phyloP scores from a whole-genome alignment of 2,113 vertebrate species.

The Phalacrocorax carbo region DNA sequence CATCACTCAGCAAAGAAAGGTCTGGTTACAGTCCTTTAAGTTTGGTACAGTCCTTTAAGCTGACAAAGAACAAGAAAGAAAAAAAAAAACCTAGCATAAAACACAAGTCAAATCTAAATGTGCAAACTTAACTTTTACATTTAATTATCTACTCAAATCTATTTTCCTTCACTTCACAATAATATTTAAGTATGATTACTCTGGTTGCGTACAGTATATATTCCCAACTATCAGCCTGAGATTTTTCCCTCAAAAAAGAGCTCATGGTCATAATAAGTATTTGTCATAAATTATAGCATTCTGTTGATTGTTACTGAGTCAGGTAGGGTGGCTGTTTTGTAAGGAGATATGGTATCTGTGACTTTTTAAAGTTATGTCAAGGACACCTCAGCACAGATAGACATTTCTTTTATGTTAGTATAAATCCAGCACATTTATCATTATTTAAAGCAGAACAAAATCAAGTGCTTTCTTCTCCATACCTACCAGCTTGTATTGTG shows the following conservation, averaged over 20 bases:
- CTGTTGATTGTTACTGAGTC: neutral
- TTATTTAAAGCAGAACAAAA: neutral
- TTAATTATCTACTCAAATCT: neutral
- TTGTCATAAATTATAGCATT: neutral
- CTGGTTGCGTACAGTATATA: neutral
- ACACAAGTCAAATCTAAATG: neutral
- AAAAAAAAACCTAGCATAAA: neutral
- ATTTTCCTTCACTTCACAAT: neutral
- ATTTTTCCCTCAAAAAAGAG: neutral
- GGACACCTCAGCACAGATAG: neutral
- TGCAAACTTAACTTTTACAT: neutral
- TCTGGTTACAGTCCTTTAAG: neutral
- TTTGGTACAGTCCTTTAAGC: neutral
- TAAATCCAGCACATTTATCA: neutral
- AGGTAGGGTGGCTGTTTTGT: neutral
- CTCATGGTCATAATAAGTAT: neutral
- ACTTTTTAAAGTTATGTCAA: neutral
- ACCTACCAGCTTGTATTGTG: neutral
- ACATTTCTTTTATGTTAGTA: neutral
- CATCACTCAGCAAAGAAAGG: rapidly evolving
- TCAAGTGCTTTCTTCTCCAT: neutral
- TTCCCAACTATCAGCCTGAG: neutral
- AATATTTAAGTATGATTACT: neutral
- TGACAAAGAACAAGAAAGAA: neutral
- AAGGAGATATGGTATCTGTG: neutral